phyloP scores from a whole-genome alignment of 2,113 vertebrate genomes.

The Parus major region DNA sequence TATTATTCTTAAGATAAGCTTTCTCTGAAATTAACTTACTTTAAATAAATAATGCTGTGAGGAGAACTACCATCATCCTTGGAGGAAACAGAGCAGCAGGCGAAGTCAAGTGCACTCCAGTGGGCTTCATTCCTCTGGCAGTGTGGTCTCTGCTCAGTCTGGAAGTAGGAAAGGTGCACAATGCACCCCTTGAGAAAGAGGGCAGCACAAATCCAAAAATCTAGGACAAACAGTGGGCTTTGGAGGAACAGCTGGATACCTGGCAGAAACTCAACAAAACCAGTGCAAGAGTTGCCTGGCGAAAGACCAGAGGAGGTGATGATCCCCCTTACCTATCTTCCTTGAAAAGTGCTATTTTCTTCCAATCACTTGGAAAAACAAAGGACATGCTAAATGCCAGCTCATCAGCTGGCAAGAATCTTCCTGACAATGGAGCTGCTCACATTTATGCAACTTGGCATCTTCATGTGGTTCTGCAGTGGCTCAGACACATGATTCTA shows the following conservation, averaged over 20 bases:
- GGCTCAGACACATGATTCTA: neutral
- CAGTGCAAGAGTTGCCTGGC: neutral
- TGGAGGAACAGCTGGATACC: neutral
- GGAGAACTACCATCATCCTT: neutral
- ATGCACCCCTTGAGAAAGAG: neutral
- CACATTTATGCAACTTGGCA: neutral
- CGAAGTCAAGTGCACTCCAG: neutral
- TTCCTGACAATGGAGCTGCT: neutral
- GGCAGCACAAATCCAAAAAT: neutral
- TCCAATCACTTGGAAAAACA: neutral
- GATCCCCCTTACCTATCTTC: neutral
- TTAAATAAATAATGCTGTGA: constrained; percentile 26
- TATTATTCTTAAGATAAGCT: neutral
- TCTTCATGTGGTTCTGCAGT: neutral
- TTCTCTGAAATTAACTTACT: constrained; percentile 22
- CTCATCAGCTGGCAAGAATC: neutral
- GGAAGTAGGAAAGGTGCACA: neutral
- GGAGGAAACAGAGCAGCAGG: neutral
- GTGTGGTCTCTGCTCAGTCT: neutral
- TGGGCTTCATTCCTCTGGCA: neutral
- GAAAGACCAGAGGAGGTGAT: neutral
- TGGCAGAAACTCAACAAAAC: neutral
- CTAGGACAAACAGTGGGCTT: neutral
- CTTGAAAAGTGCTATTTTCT: neutral
- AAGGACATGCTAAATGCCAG: neutral